Conservation (phyloP, 2,113 vertebrate genomes). For the Accipiter virgatus region DNA sequence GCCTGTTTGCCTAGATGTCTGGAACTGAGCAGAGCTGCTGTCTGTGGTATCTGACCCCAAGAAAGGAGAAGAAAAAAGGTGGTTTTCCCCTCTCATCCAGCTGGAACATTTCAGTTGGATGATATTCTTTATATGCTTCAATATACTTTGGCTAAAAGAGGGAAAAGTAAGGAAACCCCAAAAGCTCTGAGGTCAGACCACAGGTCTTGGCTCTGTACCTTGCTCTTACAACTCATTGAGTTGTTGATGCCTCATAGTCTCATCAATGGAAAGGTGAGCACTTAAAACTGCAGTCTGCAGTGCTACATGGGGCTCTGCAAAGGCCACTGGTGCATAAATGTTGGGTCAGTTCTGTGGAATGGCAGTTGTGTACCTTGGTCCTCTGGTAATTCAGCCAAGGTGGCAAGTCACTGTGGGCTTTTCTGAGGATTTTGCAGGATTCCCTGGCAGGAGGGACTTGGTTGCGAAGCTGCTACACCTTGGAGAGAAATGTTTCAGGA, state of each 20-base stretch:
- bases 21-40: not conserved
- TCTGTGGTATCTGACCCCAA: not conserved
- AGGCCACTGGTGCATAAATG: fast-evolving
- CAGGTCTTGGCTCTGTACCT: not conserved
- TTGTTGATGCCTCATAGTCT: not conserved
- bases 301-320: fast-evolving
- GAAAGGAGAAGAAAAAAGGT: not conserved
- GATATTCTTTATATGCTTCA: no score
- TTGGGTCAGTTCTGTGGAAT: not conserved
- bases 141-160: not conserved
- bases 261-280: not conserved
- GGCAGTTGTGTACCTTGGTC: not conserved
- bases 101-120: not conserved
- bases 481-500: not conserved
- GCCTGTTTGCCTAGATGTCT: not conserved
- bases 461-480: not conserved
- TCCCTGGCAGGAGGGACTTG: not conserved
- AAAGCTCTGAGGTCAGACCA: not conserved
- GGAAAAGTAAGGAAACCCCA: not conserved
- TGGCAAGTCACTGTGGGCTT: not conserved
- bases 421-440: not conserved
- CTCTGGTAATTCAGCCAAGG: not conserved
- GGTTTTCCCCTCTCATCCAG: not conserved
- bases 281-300: fast-evolving
- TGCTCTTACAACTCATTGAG: not conserved